Base-by-base conservation (phyloP, 2,888 invertebrate species). In the Petrolisthes cinctipes region DNA sequence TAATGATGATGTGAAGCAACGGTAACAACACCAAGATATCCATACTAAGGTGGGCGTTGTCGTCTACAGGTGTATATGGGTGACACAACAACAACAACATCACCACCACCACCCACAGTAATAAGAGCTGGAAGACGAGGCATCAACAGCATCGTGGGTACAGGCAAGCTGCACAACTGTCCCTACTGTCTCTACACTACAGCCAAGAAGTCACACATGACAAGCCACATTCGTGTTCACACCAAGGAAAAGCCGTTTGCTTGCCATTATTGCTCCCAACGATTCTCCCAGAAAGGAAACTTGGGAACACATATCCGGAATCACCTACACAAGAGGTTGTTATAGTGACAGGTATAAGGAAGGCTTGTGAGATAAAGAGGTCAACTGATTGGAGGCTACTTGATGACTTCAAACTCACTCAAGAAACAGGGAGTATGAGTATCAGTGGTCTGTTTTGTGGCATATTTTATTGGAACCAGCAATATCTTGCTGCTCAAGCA, bases 141-240 rank as follows among this genome's bases (percentile, higher is more conserved):
- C 68, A 54, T 81, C 37, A 68, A 37, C 82, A 23, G 53, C 84
- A 51, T 61, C 84, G 61, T 51, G 79, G n/a, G 9, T 75, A 75
- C 82, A 4, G 79, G 56, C 79, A 87, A 66, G 79, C 82, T 76
- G 78, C 86, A 86, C 61, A 81, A 83, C 75, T 90, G 90, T 71
- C 86, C 84, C 79, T 86, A 71, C 82, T 90, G 90, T 82, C 81
- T 57, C 79, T 88, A 86, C 85, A 61, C 82, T n/a, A 86, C 83
- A 37, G 83, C 37, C 68, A 90, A 90, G 86, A 90, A 90, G 78
- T 83, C 88, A 56, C 86, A 88, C 80, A 86, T 90, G 83, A 86
- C 88, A 17, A 86, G 68, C 76, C 90, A 90, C 83, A 83, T 86
- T 79, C 86, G 86, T 17, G 86, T 86, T 54, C 86, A 86, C 51